phyloP scores from a whole-genome alignment of 2,888 invertebrate species.

The Boloria selene region DNA sequence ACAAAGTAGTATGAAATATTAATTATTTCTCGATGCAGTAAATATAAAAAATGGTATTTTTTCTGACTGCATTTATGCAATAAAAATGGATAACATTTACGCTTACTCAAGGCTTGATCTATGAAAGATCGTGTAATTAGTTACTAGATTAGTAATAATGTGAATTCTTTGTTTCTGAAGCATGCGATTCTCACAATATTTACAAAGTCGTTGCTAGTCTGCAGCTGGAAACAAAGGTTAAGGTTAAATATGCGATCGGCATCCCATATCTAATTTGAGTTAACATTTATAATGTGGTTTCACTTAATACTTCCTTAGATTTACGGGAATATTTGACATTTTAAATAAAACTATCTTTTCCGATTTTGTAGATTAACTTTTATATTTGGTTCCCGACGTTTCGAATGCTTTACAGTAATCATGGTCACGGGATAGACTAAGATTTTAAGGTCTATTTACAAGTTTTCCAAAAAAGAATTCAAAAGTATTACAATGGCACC shows the following conservation, averaged over 20 bases:
- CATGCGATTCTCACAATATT: constrained; percentile 20
- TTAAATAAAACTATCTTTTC: background rate
- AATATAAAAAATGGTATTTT: background rate
- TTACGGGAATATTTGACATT: background rate
- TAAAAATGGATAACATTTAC: constrained; percentile 27
- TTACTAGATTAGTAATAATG: constrained; percentile 17
- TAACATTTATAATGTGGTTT: background rate
- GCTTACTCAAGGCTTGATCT: constrained; percentile 26
- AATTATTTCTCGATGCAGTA: no score
- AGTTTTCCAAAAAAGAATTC: no score
- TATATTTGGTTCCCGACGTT: no score
- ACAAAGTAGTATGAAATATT: no score
- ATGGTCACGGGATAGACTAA: no score
- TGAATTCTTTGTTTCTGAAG: constrained; percentile 28
- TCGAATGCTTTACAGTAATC: no score
- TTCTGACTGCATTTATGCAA: constrained; percentile 12
- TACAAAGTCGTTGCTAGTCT: constrained; percentile 10
- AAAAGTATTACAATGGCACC: no score
- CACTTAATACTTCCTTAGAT: background rate
- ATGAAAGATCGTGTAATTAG: constrained; percentile 24
- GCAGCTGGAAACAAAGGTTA: constrained; percentile 25
- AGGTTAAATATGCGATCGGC: constrained; percentile 13
- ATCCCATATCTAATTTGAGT: background rate
- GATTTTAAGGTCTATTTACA: no score
- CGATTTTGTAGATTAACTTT: no score